Evolutionary conservation across 1,140 invertebrate species (phyloP).

Genomic region (Himalopsyche phryganea): DNA sequence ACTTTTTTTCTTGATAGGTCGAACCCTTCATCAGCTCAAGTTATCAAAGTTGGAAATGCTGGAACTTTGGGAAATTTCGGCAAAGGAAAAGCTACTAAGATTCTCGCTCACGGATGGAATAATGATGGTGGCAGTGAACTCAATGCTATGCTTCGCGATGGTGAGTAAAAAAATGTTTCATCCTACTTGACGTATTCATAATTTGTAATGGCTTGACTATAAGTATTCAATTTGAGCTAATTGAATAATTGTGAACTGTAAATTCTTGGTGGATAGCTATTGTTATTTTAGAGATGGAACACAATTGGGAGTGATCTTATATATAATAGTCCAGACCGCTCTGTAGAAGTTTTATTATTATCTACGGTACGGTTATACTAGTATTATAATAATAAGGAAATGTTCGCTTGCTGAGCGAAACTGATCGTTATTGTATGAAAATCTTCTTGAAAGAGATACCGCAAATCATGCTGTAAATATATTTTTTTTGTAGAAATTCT

Average conservation of each 20-base stretch:
- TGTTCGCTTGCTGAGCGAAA: too few relatives aligned
- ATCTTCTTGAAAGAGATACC: too few relatives aligned
- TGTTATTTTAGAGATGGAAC: too few relatives aligned
- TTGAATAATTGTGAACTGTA: background rate
- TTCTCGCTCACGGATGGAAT: slow-evolving; percentile 38
- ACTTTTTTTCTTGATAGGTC: slow-evolving; percentile 7
- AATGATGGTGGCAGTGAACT: slow-evolving; percentile 1
- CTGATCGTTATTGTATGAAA: too few relatives aligned
- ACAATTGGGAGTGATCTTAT: background rate
- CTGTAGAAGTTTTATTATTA: too few relatives aligned
- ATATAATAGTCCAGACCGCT: too few relatives aligned
- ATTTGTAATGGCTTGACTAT: background rate
- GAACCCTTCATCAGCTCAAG: slow-evolving; percentile 4
- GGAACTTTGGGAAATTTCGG: slow-evolving; percentile 6
- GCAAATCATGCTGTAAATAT: too few relatives aligned
- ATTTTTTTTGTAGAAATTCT: too few relatives aligned
- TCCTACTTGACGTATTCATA: background rate
- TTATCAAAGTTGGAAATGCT: slow-evolving; percentile 10
- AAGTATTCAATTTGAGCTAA: background rate
- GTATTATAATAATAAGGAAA: too few relatives aligned
- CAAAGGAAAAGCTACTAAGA: slow-evolving; percentile 17
- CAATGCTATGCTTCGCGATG: slow-evolving; percentile 25
- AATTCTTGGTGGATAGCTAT: background rate
- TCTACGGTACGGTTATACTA: background rate
- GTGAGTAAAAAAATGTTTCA: slow-evolving; percentile 22